Base-by-base conservation (phyloP, 2,888 invertebrate genomes). In the Theristus sp. region DNA sequence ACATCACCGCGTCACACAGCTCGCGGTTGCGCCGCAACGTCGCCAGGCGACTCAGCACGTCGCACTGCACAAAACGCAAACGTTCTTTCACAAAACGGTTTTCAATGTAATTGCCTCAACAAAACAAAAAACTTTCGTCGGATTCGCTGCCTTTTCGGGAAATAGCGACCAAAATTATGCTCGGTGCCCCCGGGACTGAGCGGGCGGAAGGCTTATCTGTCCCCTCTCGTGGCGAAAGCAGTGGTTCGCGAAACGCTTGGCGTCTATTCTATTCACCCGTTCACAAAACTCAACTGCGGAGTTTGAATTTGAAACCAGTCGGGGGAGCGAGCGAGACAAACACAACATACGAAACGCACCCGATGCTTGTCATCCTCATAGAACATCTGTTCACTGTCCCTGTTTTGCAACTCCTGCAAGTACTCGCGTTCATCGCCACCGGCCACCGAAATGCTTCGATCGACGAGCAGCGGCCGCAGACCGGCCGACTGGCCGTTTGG, bases 1-100 rank as follows among this genome's bases (percentile, higher is more conserved):
- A 83, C 69, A 89, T 80, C 70, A 84, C 81, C 68, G 86, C 86
- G 78, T 89, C 89, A 78, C 85, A 89, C 77, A 89, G 86, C 74
- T 87, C 85, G 62, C 84, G 82, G 74, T 85, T 84, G 76, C 72
- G 70, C 20, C 77, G 73, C 65, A 78, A 71, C 24, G 71, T 73
- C 64, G 74, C 73, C 59, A 78, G 66, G 17, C 70, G 67, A 20
- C 65, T 64, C 57, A 77, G 66, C 28, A 74, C 62, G 2, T 67
- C 66, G 54, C 64, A 65, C 67, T 69, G 65, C 30, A 49, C 6
- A n/a, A 3, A 49, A n/a, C 3, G n/a, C 17, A 6, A 38, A 38
- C 6, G 38, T 13, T 38, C 6, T 13, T 6, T 38, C 6, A 38
- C 10, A 38, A n/a, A n/a, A n/a, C n/a, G n/a, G n/a, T n/a, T n/a